phyloP scores from a whole-genome alignment of 2,888 invertebrate species.

The Dicyrtoma fusca region DNA sequence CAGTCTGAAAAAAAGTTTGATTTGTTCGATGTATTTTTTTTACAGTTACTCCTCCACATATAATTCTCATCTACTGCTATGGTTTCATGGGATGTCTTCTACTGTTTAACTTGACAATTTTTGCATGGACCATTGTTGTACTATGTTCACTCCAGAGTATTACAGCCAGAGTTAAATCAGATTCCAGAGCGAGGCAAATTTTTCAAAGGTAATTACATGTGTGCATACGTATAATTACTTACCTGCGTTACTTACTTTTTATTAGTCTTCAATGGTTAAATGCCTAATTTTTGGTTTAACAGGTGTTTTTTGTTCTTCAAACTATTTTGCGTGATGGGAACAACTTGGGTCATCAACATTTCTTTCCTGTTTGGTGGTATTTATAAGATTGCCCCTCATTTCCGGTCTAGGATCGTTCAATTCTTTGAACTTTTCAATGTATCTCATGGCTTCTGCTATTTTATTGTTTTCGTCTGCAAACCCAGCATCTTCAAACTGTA shows the following conservation, averaged over 20 bases:
- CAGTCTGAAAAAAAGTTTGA: too few relatives aligned
- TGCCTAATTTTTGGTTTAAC: not conserved
- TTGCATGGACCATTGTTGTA: constrained; percentile 22
- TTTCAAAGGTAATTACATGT: not conserved
- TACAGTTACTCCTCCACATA: constrained; percentile 15
- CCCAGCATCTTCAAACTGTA: constrained; percentile 28
- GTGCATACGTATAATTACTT: too few relatives aligned
- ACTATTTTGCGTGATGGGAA: constrained; percentile 35
- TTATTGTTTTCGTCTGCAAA: constrained; percentile 34
- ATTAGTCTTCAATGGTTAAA: too few relatives aligned
- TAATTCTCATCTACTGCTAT: constrained; percentile 24
- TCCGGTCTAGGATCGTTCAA: not conserved
- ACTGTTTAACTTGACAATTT: constrained; percentile 21
- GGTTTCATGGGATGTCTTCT: constrained; percentile 25
- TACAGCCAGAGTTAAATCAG: not conserved
- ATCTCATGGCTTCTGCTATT: constrained; percentile 38
- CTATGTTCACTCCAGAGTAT: constrained; percentile 19
- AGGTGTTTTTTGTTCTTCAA: constrained; percentile 24
- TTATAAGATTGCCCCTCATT: not conserved
- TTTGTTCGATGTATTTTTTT: not conserved
- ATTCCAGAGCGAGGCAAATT: constrained; percentile 11
- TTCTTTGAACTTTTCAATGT: constrained; percentile 36
- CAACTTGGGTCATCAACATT: constrained; percentile 35
- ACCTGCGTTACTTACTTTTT: too few relatives aligned
- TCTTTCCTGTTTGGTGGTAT: not conserved